These are phyloP conservation scores for Smithornis capensis DNA, from an alignment of 2,113 vertebrate species.

Conservation along the genomic window DNA sequence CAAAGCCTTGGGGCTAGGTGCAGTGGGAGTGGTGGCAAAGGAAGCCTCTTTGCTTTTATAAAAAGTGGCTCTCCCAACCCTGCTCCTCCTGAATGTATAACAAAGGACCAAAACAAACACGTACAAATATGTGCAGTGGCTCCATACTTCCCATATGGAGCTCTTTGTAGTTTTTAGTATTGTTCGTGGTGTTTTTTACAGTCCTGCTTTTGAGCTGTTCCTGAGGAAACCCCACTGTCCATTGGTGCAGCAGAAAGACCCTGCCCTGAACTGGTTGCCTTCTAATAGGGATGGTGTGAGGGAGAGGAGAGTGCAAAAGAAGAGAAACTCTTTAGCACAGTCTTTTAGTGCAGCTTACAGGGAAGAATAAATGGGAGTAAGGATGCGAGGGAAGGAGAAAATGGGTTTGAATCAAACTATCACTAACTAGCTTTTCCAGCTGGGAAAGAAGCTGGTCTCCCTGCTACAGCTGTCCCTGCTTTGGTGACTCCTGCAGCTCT, in stretches of 20 bases:
- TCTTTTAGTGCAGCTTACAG: background rate
- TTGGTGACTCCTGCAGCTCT: background rate
- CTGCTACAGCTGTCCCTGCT: background rate
- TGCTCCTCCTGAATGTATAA: background rate
- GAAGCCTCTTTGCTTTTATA: conserved; percentile 15
- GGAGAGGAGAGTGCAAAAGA: background rate
- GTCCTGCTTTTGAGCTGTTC: background rate
- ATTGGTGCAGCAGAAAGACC: background rate
- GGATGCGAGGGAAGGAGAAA: background rate
- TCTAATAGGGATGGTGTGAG: background rate
- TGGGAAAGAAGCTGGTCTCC: background rate
- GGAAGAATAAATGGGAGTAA: background rate
- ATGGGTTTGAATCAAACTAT: background rate
- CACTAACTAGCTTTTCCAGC: background rate
- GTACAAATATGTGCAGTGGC: background rate
- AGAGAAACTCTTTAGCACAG: background rate
- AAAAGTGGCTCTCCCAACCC: background rate
- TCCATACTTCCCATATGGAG: background rate
- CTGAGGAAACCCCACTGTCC: background rate
- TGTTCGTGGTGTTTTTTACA: background rate
- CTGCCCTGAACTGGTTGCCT: background rate
- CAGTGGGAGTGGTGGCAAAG: background rate
- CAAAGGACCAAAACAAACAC: conserved; percentile 49
- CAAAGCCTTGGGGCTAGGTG: conserved; percentile 26
- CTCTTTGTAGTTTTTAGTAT: conserved; percentile 13